Evolutionary conservation across 2,797 vertebrate genomes (phyloP).

Genomic region (Eulemur rubriventer): DNA sequence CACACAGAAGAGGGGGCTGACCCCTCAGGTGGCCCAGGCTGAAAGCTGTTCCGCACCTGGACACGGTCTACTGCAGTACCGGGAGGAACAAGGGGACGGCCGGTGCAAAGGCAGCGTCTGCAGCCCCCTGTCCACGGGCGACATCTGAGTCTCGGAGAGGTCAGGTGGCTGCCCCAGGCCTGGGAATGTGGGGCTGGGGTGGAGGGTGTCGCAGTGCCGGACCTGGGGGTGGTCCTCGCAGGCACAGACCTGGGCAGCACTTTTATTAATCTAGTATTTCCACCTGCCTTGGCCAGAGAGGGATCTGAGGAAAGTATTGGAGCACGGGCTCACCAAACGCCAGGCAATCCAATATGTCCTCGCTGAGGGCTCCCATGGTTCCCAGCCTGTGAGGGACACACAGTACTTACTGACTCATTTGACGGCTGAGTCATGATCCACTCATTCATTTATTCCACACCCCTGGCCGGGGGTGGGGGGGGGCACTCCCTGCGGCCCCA

Average conservation of each 20-base stretch:
- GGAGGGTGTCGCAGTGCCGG: not conserved
- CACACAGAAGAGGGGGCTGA: not conserved
- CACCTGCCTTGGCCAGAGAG: not conserved
- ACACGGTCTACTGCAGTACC: not conserved
- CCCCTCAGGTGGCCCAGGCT: not conserved
- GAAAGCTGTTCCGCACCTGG: not conserved
- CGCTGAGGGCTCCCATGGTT: accelerated
- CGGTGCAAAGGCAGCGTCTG: not conserved
- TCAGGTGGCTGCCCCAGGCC: not conserved
- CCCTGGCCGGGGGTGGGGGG: not conserved
- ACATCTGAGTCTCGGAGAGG: not conserved
- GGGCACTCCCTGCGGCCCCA: not conserved
- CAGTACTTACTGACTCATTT: not conserved
- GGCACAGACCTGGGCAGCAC: not conserved
- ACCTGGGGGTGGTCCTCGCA: no score
- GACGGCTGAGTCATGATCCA: not conserved
- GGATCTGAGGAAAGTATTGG: not conserved
- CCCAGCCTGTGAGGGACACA: not conserved
- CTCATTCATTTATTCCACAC: not conserved
- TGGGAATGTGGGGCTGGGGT: accelerated
- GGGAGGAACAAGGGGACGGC: not conserved
- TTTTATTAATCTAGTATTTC: not conserved
- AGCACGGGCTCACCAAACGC: not conserved
- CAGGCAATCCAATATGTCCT: not conserved
- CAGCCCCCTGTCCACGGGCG: not conserved